Evolutionary conservation across 1,140 invertebrate genomes (phyloP), one percentile per base, ranked within the genome.

Genomic region (Phortica variegata): DNA sequence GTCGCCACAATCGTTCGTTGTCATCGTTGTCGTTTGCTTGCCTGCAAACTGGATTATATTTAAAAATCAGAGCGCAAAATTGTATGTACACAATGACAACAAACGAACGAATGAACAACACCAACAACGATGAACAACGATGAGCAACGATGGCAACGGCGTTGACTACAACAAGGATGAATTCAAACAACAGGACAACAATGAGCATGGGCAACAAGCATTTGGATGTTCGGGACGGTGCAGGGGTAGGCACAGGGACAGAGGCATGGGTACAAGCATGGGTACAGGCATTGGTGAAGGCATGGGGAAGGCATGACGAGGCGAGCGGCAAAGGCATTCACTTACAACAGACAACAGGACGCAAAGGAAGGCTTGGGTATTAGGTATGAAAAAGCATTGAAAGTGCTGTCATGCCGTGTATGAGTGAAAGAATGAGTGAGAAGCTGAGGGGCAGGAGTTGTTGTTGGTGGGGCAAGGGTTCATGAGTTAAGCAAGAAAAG

Each of bases 51-150:
- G 65, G 63, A 68, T 68, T 68, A 68, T 68, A 62, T 68, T 68
- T 68, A 68, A 68, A 68, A 68, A 68, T 68, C 65, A 68, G 63
- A 68, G 63, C 63, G 63, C 49, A 69, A 68, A 68, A 68, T 68
- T 68, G 63, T 26, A 5, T 26, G 23, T 68, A 68, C 63, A 68
- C 63, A 68, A 66, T 66, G 63, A 68, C 65, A 68, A 68, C 54
- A 52, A 46, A 49, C 10, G 23, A 26, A 5, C n/a, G n/a, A n/a
- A n/a, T n/a, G n/a, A 26, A 26, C 23, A 26, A 10, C 23, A 26
- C 5, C 23, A 26, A 26, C 23, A 26, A 26, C 23, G n/a, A n/a
- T n/a, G n/a, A n/a, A n/a, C n/a, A n/a, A n/a, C n/a, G n/a, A 60
- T 43, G 34, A 45, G 29, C 17, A 44, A 26, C 23, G 2, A 20